Evolutionary conservation across 2,797 vertebrate species (phyloP).

Genomic region (Sebastes minor): DNA sequence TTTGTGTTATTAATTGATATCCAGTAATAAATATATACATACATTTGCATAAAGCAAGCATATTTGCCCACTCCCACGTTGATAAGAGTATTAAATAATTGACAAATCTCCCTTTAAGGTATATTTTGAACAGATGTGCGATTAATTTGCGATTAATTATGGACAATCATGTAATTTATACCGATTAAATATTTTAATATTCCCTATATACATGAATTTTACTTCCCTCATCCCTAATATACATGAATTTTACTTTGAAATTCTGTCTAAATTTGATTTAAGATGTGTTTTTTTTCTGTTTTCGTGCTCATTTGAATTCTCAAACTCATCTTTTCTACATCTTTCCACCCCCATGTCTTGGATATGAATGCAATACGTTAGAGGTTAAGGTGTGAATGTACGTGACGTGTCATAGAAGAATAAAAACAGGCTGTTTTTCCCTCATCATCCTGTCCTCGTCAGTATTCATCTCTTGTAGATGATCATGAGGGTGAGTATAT

Average conservation of each 20-base stretch:
- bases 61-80: too few species aligned
- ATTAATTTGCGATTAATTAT: too few species aligned
- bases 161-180: too few species aligned
- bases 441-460: conserved; percentile 23
- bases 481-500: conserved; percentile 20
- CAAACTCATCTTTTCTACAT: background rate
- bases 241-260: background rate
- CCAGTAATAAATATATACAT: too few species aligned
- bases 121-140: too few species aligned
- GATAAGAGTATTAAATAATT: too few species aligned
- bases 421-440: conserved; percentile 17
- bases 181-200: too few species aligned
- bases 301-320: conserved; percentile 6
- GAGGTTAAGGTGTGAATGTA: conserved; percentile 30
- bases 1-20: too few species aligned
- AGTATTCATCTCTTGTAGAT: conserved; percentile 41
- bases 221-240: background rate
- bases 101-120: too few species aligned
- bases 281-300: background rate
- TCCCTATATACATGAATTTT: background rate
- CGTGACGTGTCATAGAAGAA: conserved; percentile 1
- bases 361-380: conserved; percentile 5
- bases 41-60: too few species aligned
- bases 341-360: background rate
- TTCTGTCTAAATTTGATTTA: background rate